A percentile compares a stretch with the other conserved stretches of the same genome.
Conservation (phyloP, 1,140 invertebrate species). For the Leptoteleia sp. region DNA sequence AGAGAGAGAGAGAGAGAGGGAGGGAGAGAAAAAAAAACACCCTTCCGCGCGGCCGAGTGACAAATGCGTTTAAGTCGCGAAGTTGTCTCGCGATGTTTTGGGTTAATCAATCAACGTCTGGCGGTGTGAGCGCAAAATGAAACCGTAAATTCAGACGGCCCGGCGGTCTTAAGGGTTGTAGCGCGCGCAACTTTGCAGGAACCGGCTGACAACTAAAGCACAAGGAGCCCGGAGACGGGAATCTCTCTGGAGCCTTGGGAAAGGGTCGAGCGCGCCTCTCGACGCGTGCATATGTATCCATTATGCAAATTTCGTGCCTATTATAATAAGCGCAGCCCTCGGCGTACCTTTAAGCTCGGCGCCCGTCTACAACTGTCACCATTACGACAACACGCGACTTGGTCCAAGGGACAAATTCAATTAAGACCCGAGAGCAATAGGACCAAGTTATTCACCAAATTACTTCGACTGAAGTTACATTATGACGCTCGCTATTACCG, state of each 20-base stretch:
- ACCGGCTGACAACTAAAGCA: slow-evolving; percentile 79
- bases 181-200: slow-evolving; percentile 76
- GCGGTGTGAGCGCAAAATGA: slow-evolving; percentile 13
- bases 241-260: slow-evolving; percentile 60
- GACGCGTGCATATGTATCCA: slow-evolving; percentile 79
- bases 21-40: too few species aligned
- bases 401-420: slow-evolving; percentile 77
- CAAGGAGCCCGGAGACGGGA: slow-evolving; percentile 43
- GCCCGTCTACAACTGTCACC: slow-evolving; percentile 74
- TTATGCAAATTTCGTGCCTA: slow-evolving; percentile 80
- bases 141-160: slow-evolving; percentile 41
- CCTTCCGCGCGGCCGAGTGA: too few species aligned
- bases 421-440: slow-evolving; percentile 73
- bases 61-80: slow-evolving; percentile 55
- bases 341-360: slow-evolving; percentile 68
- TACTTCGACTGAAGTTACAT: slow-evolving; percentile 45
- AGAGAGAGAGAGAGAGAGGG: too few species aligned
- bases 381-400: slow-evolving; percentile 74
- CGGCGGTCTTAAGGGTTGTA: slow-evolving; percentile 68
- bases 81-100: slow-evolving; percentile 48
- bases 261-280: slow-evolving; percentile 69
- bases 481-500: slow-evolving; percentile 7
- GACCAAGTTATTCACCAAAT: slow-evolving; percentile 68
- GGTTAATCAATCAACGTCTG: slow-evolving; percentile 57
- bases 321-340: slow-evolving; percentile 79